Evolutionary conservation across 30 jellyfish, hydroid and myxozoan genomes (phyloP).

Genomic region (Mastigias papua): DNA sequence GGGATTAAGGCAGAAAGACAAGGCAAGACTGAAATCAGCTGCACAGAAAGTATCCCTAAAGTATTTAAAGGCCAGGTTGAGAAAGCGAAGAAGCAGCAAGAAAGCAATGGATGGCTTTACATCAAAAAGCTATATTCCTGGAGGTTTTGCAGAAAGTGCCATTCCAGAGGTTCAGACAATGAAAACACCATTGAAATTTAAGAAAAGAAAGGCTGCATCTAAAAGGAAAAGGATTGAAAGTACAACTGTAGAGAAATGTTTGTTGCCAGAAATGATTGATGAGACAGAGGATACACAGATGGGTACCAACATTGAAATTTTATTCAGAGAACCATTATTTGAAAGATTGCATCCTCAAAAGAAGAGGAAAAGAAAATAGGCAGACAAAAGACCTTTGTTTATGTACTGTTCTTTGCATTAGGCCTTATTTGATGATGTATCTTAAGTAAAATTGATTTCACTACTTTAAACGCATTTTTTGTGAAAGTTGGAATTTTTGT

Average conservation of each 20-base stretch:
- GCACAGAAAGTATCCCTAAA: slow-evolving; percentile 12
- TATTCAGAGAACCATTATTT: slow-evolving; percentile 21
- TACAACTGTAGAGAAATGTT: background rate
- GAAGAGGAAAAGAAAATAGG: background rate
- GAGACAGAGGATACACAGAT: background rate
- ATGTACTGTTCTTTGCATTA: background rate
- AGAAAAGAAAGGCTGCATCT: slow-evolving; percentile 2
- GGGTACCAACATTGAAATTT: background rate
- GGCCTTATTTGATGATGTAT: background rate
- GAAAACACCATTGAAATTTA: background rate
- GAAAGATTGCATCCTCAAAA: slow-evolving; percentile 9
- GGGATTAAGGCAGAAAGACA: slow-evolving; percentile 4
- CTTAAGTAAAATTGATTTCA: background rate
- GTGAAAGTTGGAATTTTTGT: background rate
- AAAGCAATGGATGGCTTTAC: background rate
- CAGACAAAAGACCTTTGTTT: background rate
- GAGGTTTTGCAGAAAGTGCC: slow-evolving; percentile 23
- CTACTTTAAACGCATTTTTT: background rate
- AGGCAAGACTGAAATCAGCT: slow-evolving; percentile 16
- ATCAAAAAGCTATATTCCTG: slow-evolving; percentile 13
- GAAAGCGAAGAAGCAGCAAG: background rate
- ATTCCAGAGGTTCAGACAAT: slow-evolving; percentile 2
- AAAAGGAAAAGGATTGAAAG: background rate
- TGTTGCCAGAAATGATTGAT: background rate
- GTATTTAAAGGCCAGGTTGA: slow-evolving; percentile 1